Evolutionary conservation across 2,888 invertebrate species (phyloP), one percentile per base, ranked within the genome.

Genomic region (Mesochorus sp.): DNA sequence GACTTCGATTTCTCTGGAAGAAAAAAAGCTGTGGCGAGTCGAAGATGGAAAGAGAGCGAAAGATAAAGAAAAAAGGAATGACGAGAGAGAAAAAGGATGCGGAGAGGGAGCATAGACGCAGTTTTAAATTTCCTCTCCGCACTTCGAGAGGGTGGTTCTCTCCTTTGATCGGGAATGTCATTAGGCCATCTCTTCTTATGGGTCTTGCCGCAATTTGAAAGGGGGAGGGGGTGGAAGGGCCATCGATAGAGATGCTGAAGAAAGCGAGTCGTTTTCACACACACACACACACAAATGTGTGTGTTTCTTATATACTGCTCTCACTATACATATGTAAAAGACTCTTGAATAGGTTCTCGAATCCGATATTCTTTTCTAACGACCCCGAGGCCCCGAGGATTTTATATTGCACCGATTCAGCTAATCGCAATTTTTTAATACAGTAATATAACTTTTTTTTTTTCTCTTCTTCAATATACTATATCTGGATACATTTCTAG

Each of bases 41-140:
- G 51, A 74, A 5, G 61, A 55, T 39, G 12, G 51, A 61, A 17
- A 12, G 26, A 44, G 19, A 61, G 6, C 49, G 24, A 73, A 26
- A 55, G n/a, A 39, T n/a, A 71, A 47, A 62, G 28, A 57, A 66
- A 68, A 64, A 39, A 12, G 55, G 61, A 53, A 1, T 47, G 53
- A 6, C 10, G 49, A 6, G 49, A 10, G 49, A 10, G n/a, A 17
- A 5, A 12, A 3, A 4, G 12, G 53, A 51, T 49, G 80, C 83
- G 81, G 77, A 84, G 83, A 83, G 84, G 84, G 44, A 57, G 42
- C 79, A 71, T 61, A 71, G 85, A 84, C 61, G 71, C 84, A 85
- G 85, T 87, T 89, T 89, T 88, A 88, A 89, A 88, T 88, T 88
- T 87, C 85, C 85, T 84, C 82, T 83, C 80, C 84, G 85, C 85